Percentiles rank a stretch among this genome's conserved stretches.
phyloP scores from a whole-genome alignment of 2,888 invertebrate genomes.

The Anoncus sp. region DNA sequence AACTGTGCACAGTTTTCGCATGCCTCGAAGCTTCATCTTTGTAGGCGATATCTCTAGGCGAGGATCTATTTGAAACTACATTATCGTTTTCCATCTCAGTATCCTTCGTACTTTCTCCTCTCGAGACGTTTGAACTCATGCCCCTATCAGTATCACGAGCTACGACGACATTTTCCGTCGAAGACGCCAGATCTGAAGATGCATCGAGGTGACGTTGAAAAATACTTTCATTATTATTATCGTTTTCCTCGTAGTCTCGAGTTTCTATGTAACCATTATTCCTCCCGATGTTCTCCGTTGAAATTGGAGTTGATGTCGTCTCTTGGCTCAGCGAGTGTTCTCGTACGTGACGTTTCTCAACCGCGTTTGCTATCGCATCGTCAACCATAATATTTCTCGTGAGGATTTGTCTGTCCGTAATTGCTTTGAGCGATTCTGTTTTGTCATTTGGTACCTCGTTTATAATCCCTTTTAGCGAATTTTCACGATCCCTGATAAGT shows the following conservation, averaged over 20 bases:
- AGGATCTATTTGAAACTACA: not conserved
- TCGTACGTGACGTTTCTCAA: conserved; percentile 21
- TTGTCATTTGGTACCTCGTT: conserved; percentile 7
- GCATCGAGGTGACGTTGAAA: conserved; percentile 4
- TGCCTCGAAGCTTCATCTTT: conserved; percentile 7
- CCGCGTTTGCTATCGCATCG: conserved; percentile 1
- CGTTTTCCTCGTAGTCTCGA: not conserved
- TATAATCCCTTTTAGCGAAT: not conserved
- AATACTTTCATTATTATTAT: conserved; percentile 21
- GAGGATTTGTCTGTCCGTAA: conserved; percentile 10
- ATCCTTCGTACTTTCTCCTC: not conserved
- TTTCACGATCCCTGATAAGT: not conserved
- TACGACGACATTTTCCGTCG: conserved; percentile 3
- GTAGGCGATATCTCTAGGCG: not conserved
- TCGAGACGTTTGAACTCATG: conserved; percentile 10
- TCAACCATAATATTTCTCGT: conserved; percentile 5
- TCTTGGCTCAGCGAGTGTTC: conserved; percentile 5
- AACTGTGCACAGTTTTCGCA: not conserved
- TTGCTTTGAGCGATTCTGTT: conserved; percentile 23
- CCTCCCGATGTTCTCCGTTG: conserved; percentile 3
- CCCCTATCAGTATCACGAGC: conserved; percentile 1
- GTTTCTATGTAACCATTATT: conserved; percentile 9
- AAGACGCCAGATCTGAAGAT: not conserved
- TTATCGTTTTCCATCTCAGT: not conserved
- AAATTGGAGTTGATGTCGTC: conserved; percentile 6